Evolutionary conservation across 2,113 vertebrate species (phyloP), one percentile per base, ranked within the genome.

Genomic region (Scartelaos histophorus): DNA sequence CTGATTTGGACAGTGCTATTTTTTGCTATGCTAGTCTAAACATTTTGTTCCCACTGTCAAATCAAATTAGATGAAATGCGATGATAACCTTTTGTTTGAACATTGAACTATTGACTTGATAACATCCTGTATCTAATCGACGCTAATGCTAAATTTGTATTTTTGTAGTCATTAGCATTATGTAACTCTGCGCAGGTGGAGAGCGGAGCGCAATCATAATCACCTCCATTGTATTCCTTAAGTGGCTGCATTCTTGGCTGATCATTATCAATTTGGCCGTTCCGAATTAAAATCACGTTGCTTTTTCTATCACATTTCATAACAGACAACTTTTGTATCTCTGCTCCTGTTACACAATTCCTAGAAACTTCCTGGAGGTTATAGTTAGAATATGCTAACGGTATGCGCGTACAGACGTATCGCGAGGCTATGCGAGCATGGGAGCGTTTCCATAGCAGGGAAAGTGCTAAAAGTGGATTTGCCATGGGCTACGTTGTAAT

Each of bases 401-500:
- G 61, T n/a, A 57, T 71, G 72, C 61, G 45, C 67, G 38, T 53
- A 24, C 13, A 80, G 34, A 73, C 34, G 11, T 66, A 1, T 25
- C 13, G 51, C 51, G 51, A 54, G 13, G 56, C 22, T 24, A 25
- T 25, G 58, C 68, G 67, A 58, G 73, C 62, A 71, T 49, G 70
- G 47, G 24, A 75, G 66, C 53, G 38, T 16, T 80, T 75, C 75
- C 17, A 69, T 67, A 76, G 74, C 34, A 19, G 69, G 21, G 38
- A 15, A 66, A 66, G 47, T 78, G 58, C 72, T 70, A 84, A 88
- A 87, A 70, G 72, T 74, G 67, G 76, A 35, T 78, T 77, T 47
- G 77, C 87, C 75, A 45, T 0, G 15, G 68, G 88, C 81, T 62
- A 46, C 80, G 74, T 75, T 73, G 45, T 72, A 76, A 85, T 85